Evolutionary conservation across 2,888 invertebrate species (phyloP).

Genomic region (Danaus chrysippus): DNA sequence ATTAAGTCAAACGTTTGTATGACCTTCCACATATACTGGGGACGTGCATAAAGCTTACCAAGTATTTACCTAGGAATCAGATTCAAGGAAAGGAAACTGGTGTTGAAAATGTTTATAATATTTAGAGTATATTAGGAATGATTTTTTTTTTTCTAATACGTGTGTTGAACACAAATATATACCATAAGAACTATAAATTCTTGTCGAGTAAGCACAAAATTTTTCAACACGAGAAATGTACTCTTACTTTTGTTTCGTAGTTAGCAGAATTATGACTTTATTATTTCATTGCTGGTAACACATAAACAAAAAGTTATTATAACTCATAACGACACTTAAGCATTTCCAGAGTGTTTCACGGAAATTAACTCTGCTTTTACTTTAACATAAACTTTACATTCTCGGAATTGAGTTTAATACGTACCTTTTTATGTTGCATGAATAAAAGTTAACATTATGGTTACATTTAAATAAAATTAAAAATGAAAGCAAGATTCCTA

Average conservation of each 20-base stretch:
- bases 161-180: too few species aligned
- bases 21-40: slow-evolving; percentile 14
- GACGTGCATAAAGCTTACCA: slow-evolving; percentile 15
- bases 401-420: background rate
- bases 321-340: background rate
- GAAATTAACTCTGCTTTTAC: background rate
- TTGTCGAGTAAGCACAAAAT: too few species aligned
- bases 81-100: too few species aligned
- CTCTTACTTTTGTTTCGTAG: background rate
- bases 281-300: background rate
- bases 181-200: too few species aligned
- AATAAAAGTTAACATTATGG: too few species aligned
- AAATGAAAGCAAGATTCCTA: too few species aligned
- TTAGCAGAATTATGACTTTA: background rate
- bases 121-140: too few species aligned
- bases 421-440: too few species aligned
- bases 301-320: background rate
- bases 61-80: background rate
- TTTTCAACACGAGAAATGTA: too few species aligned
- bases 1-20: slow-evolving; percentile 27
- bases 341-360: background rate
- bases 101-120: too few species aligned
- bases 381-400: background rate
- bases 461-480: too few species aligned
- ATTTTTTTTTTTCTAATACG: too few species aligned